Evolutionary conservation across 37 sponge, comb jelly and placozoan genomes (phyloP), one percentile per base, ranked within the genome.

Genomic region (Ephydatia muelleri): DNA sequence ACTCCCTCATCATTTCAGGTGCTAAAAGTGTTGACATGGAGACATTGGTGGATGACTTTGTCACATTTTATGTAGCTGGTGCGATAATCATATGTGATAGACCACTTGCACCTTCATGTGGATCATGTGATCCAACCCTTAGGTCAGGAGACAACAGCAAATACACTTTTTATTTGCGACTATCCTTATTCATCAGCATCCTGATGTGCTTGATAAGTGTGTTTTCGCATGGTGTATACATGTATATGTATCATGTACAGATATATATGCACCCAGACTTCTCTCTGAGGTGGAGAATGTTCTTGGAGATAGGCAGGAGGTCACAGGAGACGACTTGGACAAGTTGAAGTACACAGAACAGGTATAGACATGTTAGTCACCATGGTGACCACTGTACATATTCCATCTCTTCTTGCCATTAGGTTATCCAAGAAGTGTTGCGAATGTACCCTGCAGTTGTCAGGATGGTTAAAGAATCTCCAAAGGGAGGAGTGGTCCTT

Each of bases 41-140:
- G 14, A 71, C 72, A 71, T 33, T 71, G 72, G 72, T 71, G 72
- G 72, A 71, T 71, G 72, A 71, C 72, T 71, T 71, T 71, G 72
- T 33, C 32, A 71, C 72, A 1, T 71, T 71, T 33, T 71, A 71
- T 71, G 32, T 71, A 34, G 72, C 72, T n/a, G 72, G 72, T 71
- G 32, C 8, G 57, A 43, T 43, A 43, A 43, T 43, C 43, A 43
- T 43, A 43, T 43, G 43, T 3, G 43, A 43, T 43, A 43, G 43
- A 43, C 57, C 12, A 57, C n/a, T n/a, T n/a, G n/a, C 19, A 14
- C 12, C 57, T 57, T 57, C 29, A 26, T 34, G 11, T 71, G 29
- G 32, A 71, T 71, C 32, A 71, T 33, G 29, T 71, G 32, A 26
- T 71, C 32, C 29, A 71, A 30, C 32, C 29, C 32, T 34, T 71